Evolutionary conservation across 2,888 invertebrate genomes (phyloP), one percentile per base, ranked within the genome.

Genomic region (Tillus elongatus): DNA sequence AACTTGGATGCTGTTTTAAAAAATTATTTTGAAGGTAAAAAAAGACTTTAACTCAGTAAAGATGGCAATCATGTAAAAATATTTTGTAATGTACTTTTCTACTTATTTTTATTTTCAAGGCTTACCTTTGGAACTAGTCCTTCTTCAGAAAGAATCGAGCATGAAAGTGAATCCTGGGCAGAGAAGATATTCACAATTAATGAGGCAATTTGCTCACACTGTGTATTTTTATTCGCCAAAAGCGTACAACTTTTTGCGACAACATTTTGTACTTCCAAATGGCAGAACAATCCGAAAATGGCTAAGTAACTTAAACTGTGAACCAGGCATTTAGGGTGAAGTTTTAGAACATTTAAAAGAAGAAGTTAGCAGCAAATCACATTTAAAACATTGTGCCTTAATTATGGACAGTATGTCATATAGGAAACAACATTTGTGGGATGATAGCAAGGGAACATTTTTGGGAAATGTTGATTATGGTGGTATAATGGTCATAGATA

Each of bases 241-340:
- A n/a, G n/a, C n/a, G n/a, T n/a, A 48, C 30, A 36, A 40, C 11
- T 49, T 46, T 42, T 6, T 47, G 4, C 24, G 39, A 27, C 10
- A 38, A 35, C 13, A 50, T 37, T 45, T 48, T 42, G 16, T 32
- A 10, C 16, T 51, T 8, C 49, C 47, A 28, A 43, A 44, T 40
- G 41, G 35, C 13, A n/a, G 45, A 10, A 50, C 46, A 4, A 49
- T 52, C 12, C 30, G n/a, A n/a, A n/a, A n/a, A n/a, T n/a, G n/a
- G n/a, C n/a, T n/a, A n/a, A n/a, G n/a, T n/a, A n/a, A n/a, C 12
- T 13, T 43, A n/a, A 45, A 51, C 15, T 52, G 49, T 33, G n/a
- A 45, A 12, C 44, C 47, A 35, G 47, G 46, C 6, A 35, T 46
- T 37, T 40, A 44, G 31, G n/a, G 8, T 3, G 28, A 35, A 28